Conservation (phyloP, 2,888 invertebrate genomes). For the Periphyllus acericola region DNA sequence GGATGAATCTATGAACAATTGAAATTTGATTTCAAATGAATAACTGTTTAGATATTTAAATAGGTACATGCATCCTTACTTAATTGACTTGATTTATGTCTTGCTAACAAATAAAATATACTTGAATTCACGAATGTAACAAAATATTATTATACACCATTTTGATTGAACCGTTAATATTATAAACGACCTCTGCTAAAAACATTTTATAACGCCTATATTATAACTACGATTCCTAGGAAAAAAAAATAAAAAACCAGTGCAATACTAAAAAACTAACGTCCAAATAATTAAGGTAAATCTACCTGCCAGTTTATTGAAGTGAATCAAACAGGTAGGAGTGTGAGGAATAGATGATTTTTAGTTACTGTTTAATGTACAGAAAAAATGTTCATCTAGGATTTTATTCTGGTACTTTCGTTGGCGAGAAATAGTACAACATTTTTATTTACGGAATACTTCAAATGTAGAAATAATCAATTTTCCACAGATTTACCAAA, state of each 20-base stretch:
- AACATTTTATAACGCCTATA: not conserved
- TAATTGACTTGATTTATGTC: not conserved
- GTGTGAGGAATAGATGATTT: not conserved
- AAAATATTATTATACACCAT: not conserved
- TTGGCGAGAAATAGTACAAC: not conserved
- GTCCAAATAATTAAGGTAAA: not conserved
- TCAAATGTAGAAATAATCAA: slow-evolving; percentile 43
- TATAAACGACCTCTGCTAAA: too few relatives aligned
- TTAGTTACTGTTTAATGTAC: not conserved
- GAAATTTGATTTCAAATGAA: too few relatives aligned
- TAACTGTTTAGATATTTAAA: too few relatives aligned
- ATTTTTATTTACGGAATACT: not conserved
- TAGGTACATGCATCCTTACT: not conserved
- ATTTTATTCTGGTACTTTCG: not conserved
- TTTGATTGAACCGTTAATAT: not conserved
- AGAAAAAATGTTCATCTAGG: not conserved
- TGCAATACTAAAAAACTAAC: not conserved
- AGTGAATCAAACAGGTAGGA: slow-evolving; percentile 7
- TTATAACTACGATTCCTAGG: too few relatives aligned
- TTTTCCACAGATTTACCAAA: slow-evolving; percentile 28
- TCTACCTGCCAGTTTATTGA: not conserved
- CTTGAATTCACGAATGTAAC: too few relatives aligned
- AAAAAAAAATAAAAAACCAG: not conserved
- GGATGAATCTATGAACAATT: too few relatives aligned
- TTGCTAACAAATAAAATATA: too few relatives aligned